Percentiles rank a stretch among this genome's conserved stretches.
Evolutionary conservation across 2,888 invertebrate genomes (phyloP).

Genomic region (Trichacis sp.): DNA sequence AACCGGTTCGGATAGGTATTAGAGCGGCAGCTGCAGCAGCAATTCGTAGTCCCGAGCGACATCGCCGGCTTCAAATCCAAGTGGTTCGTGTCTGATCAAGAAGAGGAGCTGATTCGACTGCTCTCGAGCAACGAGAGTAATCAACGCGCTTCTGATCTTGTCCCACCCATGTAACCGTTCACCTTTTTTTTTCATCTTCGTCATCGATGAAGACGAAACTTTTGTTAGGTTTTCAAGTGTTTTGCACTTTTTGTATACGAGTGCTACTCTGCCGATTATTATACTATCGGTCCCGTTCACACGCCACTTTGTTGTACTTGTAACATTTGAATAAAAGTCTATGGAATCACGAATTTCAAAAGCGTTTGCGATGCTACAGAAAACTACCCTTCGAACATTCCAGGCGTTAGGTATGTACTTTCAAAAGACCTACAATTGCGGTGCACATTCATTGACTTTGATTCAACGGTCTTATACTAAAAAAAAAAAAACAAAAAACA

Average conservation of each 20-base stretch:
- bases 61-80: slow-evolving; percentile 78
- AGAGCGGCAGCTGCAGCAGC: slow-evolving; percentile 64
- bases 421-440: background rate
- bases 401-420: slow-evolving; percentile 50
- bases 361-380: slow-evolving; percentile 27
- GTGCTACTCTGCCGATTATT: slow-evolving; percentile 37
- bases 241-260: background rate
- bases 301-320: slow-evolving; percentile 22
- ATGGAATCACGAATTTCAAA: slow-evolving; percentile 28
- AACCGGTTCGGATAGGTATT: slow-evolving; percentile 60
- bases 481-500: no score
- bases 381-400: slow-evolving; percentile 24
- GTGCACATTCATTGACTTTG: no score
- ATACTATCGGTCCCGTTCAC: slow-evolving; percentile 17
- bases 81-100: slow-evolving; percentile 83
- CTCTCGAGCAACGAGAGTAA: slow-evolving; percentile 72
- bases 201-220: no score
- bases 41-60: slow-evolving; percentile 58
- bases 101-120: slow-evolving; percentile 81
- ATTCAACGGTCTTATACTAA: no score
- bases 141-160: slow-evolving; percentile 61
- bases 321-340: slow-evolving; percentile 35
- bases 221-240: background rate
- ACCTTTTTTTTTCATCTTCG: background rate
- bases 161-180: slow-evolving; percentile 57